Evolutionary conservation across 2,113 vertebrate species (phyloP), one percentile per base, ranked within the genome.

Genomic region (Eudyptes chrysolophus): DNA sequence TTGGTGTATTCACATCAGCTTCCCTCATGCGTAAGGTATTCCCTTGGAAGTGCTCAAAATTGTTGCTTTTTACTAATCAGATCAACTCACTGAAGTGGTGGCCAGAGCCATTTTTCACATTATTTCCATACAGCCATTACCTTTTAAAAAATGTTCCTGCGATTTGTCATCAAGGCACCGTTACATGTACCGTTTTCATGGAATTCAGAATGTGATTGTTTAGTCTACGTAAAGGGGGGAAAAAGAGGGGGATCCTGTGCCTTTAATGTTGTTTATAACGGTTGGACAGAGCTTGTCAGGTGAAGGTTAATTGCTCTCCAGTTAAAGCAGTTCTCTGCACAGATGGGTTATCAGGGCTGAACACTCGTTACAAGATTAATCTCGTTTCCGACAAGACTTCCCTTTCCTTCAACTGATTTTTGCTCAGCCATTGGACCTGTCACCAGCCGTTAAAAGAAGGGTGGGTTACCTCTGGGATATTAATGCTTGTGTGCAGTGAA

Each of bases 341-440:
- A 99, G 98, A 98, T 99, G 98, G 98, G 98, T 98, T 99, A 99
- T 99, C 99, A 98, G 99, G 97, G 96, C 98, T 94, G 96, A 98
- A 98, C 98, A 99, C 98, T 98, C 98, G 98, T 98, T 98, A 98
- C 98, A 98, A 98, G 98, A 99, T 98, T 99, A 99, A 99, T 99
- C 99, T 98, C 98, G 29, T 98, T 99, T 99, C 98, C 98, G 98
- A 99, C 98, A 99, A 98, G 97, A 98, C 98, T 98, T 99, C 98
- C 98, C 87, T 98, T 99, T 99, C 98, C 98, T 99, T 98, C 98
- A 98, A 99, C 98, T 99, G 98, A 98, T 99, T 98, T 98, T 98
- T 97, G 97, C 98, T 98, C 97, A 97, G 98, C 98, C 97, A 98
- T 97, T 98, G 98, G 98, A 98, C 97, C 98, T 98, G 98, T 98